Percentiles rank a stretch among this genome's conserved stretches.
These are phyloP conservation scores for Diglossa cyanea DNA, from an alignment of 2,797 vertebrate species.

Conservation along the genomic window DNA sequence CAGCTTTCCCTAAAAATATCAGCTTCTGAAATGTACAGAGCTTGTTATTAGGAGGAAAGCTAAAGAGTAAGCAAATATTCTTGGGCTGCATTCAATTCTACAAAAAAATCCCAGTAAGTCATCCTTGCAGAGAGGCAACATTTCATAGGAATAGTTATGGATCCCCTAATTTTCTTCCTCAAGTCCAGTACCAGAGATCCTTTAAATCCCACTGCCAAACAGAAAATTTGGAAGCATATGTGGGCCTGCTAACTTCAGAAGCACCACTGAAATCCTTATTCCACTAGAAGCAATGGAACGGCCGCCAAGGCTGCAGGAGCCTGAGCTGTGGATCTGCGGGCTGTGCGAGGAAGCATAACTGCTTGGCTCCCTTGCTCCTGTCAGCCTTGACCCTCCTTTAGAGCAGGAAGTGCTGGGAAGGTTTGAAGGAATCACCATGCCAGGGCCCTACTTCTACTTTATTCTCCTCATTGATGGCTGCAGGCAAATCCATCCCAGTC, in stretches of 20 bases:
- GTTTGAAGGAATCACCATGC: background rate
- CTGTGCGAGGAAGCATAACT: fast-evolving
- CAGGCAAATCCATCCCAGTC: background rate
- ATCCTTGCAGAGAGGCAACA: background rate
- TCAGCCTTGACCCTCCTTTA: fast-evolving
- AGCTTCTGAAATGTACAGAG: background rate
- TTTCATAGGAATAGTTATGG: background rate
- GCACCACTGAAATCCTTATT: background rate
- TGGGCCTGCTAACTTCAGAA: background rate
- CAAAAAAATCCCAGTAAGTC: background rate
- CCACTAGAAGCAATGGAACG: background rate
- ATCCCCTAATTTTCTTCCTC: background rate
- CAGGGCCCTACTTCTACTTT: background rate
- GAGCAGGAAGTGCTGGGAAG: background rate
- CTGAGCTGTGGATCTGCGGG: background rate
- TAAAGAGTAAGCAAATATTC: background rate
- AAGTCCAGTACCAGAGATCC: background rate
- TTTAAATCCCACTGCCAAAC: background rate
- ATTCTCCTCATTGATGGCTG: background rate
- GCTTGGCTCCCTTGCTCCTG: background rate
- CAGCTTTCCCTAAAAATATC: background rate
- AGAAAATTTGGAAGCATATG: background rate
- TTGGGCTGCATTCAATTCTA: background rate
- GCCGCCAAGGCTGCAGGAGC: background rate
- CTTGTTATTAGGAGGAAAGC: background rate